Evolutionary conservation across 92 coral and sea anemone genomes (phyloP).

Genomic region (Epizoanthus stellaris): DNA sequence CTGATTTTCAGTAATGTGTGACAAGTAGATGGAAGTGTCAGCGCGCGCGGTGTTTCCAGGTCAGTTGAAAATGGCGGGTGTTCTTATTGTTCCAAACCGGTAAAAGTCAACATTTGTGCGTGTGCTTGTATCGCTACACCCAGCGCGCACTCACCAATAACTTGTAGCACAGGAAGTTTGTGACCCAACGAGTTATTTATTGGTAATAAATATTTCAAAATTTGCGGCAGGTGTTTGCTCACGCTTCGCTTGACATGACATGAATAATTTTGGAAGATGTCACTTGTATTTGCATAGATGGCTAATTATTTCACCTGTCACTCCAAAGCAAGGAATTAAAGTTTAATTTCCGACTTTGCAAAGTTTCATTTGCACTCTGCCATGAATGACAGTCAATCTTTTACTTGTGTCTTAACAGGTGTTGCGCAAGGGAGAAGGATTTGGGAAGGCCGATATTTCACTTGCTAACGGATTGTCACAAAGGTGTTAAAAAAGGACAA

Average conservation of each 20-base stretch:
- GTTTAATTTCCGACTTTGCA: slow-evolving; percentile 41
- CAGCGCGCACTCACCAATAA: background rate
- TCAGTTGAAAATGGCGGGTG: slow-evolving; percentile 26
- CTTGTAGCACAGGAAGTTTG: slow-evolving; percentile 8
- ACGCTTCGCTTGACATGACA: slow-evolving; percentile 83
- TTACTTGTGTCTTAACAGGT: slow-evolving; percentile 32
- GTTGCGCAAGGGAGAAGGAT: background rate
- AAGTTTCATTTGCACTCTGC: slow-evolving; percentile 41
- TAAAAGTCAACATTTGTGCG: slow-evolving; percentile 13
- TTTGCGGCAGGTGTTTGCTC: slow-evolving; percentile 75
- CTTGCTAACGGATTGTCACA: background rate
- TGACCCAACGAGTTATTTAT: slow-evolving; percentile 61
- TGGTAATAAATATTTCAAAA: slow-evolving; percentile 82
- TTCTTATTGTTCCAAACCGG: background rate
- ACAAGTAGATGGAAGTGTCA: background rate
- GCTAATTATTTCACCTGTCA: slow-evolving; percentile 84
- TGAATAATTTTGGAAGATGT: slow-evolving; percentile 72
- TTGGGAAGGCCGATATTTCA: slow-evolving; percentile 2
- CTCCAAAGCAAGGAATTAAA: slow-evolving; percentile 55
- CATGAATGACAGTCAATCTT: slow-evolving; percentile 28
- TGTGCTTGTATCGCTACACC: slow-evolving; percentile 2
- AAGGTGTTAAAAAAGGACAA: background rate
- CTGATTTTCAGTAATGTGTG: background rate
- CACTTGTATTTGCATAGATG: slow-evolving; percentile 66
- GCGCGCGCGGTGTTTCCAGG: background rate